These are phyloP conservation scores for Tetropium fuscum DNA, from an alignment of 2,888 invertebrate genomes.

Conservation along the genomic window DNA sequence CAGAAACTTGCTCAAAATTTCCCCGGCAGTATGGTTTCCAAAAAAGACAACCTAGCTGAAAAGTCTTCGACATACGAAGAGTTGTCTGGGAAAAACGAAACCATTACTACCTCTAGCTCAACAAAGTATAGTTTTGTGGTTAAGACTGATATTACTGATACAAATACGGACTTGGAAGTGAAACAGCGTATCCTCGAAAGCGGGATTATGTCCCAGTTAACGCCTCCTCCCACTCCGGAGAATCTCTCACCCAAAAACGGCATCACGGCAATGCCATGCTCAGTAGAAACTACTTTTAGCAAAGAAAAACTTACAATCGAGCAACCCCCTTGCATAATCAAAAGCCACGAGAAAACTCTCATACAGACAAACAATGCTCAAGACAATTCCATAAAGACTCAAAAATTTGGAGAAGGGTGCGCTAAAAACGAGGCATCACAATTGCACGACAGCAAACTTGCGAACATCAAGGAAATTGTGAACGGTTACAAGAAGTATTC, in stretches of 20 bases:
- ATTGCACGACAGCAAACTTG: no score
- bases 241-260: conserved; percentile 48
- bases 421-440: neutral
- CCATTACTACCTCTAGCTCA: conserved; percentile 26
- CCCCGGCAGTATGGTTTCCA: neutral
- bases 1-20: neutral
- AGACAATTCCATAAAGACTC: neutral
- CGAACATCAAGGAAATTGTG: neutral
- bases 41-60: conserved; percentile 7
- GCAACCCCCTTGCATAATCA: no score
- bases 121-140: conserved; percentile 28
- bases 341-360: no score
- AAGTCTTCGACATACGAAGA: conserved; percentile 14
- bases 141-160: conserved; percentile 17
- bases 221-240: conserved; percentile 61
- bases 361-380: neutral
- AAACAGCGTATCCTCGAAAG: conserved; percentile 31
- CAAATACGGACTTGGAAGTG: no score
- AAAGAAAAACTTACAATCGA: no score
- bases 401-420: neutral
- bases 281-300: neutral
- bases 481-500: neutral
- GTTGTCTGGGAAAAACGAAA: conserved; percentile 34
- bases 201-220: conserved; percentile 51
- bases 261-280: conserved; percentile 2